Evolutionary conservation across 2,797 vertebrate species (phyloP).

Genomic region (Eutrigla gurnardus): DNA sequence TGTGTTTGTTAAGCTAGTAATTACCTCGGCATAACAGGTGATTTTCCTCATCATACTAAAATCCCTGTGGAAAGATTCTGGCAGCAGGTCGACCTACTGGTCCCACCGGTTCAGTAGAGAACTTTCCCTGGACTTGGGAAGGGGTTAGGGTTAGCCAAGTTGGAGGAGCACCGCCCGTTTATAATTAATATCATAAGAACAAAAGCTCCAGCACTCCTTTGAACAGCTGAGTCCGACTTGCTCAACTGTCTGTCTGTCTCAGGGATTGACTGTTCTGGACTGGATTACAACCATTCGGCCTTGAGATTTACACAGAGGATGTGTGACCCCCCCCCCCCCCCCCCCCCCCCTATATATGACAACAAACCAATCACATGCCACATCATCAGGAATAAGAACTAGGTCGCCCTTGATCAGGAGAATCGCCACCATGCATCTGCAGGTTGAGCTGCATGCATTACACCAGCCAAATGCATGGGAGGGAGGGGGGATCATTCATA

Average conservation of each 20-base stretch:
- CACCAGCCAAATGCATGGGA: slow-evolving; percentile 7
- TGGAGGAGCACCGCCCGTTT: slow-evolving; percentile 40
- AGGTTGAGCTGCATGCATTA: slow-evolving; percentile 51
- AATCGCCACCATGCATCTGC: slow-evolving; percentile 65
- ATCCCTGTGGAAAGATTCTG: not conserved
- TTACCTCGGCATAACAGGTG: not conserved
- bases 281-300: slow-evolving; percentile 63
- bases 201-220: slow-evolving; percentile 23
- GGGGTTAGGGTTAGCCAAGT: no score
- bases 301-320: slow-evolving; percentile 67
- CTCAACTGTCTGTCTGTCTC: slow-evolving; percentile 28
- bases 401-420: slow-evolving; percentile 69
- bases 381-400: slow-evolving; percentile 73
- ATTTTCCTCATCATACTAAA: not conserved
- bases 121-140: slow-evolving; percentile 1
- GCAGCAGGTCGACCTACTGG: not conserved
- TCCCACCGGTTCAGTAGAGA: not conserved
- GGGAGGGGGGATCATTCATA: not conserved
- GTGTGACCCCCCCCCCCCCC: slow-evolving; percentile 17
- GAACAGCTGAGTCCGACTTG: slow-evolving; percentile 19
- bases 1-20: no score
- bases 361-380: slow-evolving; percentile 72
- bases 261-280: slow-evolving; percentile 56
- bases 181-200: slow-evolving; percentile 38
- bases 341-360: slow-evolving; percentile 50